Base-by-base conservation (phyloP, 1,140 invertebrate species). In the Microplitis mediator region DNA sequence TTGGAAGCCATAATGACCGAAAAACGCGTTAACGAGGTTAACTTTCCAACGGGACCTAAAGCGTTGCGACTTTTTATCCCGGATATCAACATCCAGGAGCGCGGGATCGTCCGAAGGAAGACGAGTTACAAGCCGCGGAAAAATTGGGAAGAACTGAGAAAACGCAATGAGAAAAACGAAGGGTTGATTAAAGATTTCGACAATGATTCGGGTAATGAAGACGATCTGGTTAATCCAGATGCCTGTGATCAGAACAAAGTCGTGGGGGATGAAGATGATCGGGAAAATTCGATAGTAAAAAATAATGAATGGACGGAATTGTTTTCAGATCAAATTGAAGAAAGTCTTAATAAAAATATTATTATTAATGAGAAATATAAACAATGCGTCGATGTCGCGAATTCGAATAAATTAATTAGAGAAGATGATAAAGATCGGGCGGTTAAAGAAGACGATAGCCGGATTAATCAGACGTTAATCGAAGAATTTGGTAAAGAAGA, bases 1-100 rank as follows among this genome's bases (percentile, higher is more conserved):
- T 74, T 89, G 2, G 85, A 88, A 45, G 83, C 88, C 1, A 88
- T 88, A 6, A 88, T 88, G 87, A 85, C 71, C 8, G 85, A 86
- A 45, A 84, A 81, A 32, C 73, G 80, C n/a, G 78, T 87, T 14
- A 82, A 82, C 64, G 81, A 85, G n/a, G 81, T 85, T 2, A 87
- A 82, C 0, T 89, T 89, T 23, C 88, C 89, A 0, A 89, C 88
- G 0, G 88, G 88, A 0, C 87, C 88, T 0, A 89, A 88, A 67
- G 88, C 88, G 0, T 66, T 89, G 11, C 75, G 88, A 31, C 78
- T 89, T 0, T 89, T 89, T 64, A 89, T 89, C 9, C 88, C 88
- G 2, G 87, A 88, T 56, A 89, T 89, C 13, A 84, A 89, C 36
- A 88, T 89, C 11, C 87, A 81, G 13, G 86, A 88, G 62, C 87